Evolutionary conservation across 1,140 invertebrate species (phyloP).

Genomic region (Bombus sibiricus): DNA sequence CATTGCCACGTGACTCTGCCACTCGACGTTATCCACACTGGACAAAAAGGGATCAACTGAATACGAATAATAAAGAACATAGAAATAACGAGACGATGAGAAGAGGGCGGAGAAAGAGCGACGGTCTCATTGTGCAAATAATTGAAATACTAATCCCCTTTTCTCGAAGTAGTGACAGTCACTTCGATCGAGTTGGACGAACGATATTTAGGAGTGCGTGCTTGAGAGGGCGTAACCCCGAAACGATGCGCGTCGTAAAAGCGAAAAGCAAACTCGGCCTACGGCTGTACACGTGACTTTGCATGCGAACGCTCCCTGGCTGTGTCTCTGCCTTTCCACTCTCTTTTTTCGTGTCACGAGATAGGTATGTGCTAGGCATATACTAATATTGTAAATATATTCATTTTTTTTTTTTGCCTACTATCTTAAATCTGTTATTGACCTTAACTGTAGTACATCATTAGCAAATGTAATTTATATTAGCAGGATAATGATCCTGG

Average conservation of each 20-base stretch:
- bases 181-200: conserved; percentile 71
- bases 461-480: no score
- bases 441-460: no score
- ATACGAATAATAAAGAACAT: neutral
- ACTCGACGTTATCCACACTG: conserved; percentile 74
- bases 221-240: conserved; percentile 72
- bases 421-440: no score
- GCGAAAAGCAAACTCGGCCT: conserved; percentile 70
- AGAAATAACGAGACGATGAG: neutral
- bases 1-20: conserved; percentile 75
- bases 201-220: conserved; percentile 56
- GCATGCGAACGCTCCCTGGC: conserved; percentile 48
- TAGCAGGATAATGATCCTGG: no score
- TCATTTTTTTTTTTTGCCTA: no score
- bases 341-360: neutral
- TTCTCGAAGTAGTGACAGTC: conserved; percentile 73
- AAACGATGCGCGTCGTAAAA: conserved; percentile 71
- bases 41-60: conserved; percentile 5
- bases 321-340: neutral
- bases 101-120: conserved; percentile 3
- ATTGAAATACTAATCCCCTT: conserved; percentile 82
- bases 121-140: conserved; percentile 78
- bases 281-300: conserved; percentile 79
- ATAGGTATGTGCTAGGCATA: neutral
- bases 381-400: no score